Evolutionary conservation across 2,888 invertebrate species (phyloP).

Genomic region (Chaitophorus viminalis): DNA sequence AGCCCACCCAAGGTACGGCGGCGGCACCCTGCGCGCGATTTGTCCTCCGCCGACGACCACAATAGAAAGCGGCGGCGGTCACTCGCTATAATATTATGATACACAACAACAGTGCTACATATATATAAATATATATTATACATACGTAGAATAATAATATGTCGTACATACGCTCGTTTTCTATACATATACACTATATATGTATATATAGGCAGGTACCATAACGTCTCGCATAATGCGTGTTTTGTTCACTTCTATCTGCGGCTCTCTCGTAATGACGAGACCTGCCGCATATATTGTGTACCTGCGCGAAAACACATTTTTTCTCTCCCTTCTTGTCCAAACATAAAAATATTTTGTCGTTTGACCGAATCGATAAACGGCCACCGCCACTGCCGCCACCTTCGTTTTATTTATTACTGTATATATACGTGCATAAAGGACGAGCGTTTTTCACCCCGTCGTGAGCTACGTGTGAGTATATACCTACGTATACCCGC

Average conservation of each 20-base stretch:
- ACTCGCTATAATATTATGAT: not conserved
- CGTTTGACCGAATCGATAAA: constrained; percentile 30
- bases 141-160: not conserved
- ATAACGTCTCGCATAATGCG: not conserved
- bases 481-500: no score
- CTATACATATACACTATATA: not conserved
- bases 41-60: constrained; percentile 1
- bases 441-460: not conserved
- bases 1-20: constrained; percentile 41
- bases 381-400: not conserved
- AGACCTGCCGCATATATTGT: not conserved
- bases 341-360: constrained; percentile 50
- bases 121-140: not conserved
- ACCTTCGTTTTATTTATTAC: not conserved
- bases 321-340: constrained; percentile 23
- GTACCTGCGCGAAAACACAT: constrained; percentile 18
- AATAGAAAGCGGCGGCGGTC: not conserved
- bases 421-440: not conserved
- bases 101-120: not conserved
- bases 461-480: not conserved
- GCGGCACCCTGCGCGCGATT: constrained; percentile 46
- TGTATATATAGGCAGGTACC: not conserved
- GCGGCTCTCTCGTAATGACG: not conserved
- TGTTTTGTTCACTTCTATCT: not conserved
- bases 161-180: not conserved